Conservation (phyloP, 1,140 invertebrate genomes). For the Pseudoatta argentina region DNA sequence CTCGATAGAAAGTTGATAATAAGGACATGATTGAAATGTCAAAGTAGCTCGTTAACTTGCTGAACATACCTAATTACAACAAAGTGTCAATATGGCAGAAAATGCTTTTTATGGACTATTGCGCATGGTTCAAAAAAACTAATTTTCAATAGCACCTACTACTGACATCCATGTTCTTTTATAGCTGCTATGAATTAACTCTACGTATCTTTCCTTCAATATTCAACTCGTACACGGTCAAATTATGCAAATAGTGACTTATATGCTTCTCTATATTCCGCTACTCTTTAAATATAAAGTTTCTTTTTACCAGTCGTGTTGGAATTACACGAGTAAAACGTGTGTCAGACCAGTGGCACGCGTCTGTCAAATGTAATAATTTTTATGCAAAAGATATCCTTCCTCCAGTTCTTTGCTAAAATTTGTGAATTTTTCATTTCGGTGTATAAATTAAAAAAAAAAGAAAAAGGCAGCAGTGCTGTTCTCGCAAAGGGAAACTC, state of each 20-base stretch:
- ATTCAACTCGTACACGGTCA: neutral
- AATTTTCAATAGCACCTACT: constrained; percentile 4
- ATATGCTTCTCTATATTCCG: neutral
- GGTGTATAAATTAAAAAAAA: neutral
- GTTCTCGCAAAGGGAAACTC: too few species aligned
- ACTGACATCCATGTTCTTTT: neutral
- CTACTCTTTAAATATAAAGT: constrained; percentile 4
- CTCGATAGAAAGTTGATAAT: constrained; percentile 24
- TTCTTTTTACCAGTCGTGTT: neutral
- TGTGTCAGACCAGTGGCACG: neutral
- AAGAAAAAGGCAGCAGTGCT: too few species aligned
- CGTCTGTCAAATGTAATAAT: constrained; percentile 2
- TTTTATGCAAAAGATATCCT: constrained; percentile 13
- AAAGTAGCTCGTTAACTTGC: constrained; percentile 6
- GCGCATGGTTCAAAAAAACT: neutral
- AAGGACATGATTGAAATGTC: neutral
- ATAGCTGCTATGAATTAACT: constrained; percentile 23
- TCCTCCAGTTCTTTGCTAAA: neutral
- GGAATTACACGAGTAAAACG: neutral
- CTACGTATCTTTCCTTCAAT: neutral
- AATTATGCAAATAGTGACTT: constrained; percentile 18
- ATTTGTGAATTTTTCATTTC: neutral
- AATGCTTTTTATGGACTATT: constrained; percentile 30
- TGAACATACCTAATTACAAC: neutral
- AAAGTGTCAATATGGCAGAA: neutral